These are phyloP conservation scores for Cryptoprocta ferox DNA, from an alignment of 2,797 vertebrate species.

Conservation along the genomic window DNA sequence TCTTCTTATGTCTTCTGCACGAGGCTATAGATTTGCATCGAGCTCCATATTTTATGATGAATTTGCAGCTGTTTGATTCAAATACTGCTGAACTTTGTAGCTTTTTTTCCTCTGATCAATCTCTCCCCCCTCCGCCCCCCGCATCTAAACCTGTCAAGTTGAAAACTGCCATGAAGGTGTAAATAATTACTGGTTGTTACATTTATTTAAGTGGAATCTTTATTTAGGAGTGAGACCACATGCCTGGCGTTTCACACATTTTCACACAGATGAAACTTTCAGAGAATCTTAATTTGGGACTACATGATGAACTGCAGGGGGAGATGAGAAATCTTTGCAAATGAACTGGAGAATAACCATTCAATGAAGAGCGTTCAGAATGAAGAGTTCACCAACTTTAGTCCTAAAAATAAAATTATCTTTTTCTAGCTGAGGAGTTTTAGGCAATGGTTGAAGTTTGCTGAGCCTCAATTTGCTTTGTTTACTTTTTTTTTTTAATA, in stretches of 20 bases:
- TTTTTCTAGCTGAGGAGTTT: neutral
- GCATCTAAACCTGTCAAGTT: neutral
- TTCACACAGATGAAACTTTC: neutral
- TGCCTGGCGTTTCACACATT: neutral
- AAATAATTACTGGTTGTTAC: slow-evolving; percentile 57
- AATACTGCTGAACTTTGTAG: neutral
- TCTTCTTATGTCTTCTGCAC: neutral
- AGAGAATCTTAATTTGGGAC: slow-evolving; percentile 57
- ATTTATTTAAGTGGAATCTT: slow-evolving; percentile 65
- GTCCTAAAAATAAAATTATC: neutral
- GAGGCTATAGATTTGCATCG: neutral
- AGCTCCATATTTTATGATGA: slow-evolving; percentile 31
- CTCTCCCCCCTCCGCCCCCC: neutral
- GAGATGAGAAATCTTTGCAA: slow-evolving; percentile 21
- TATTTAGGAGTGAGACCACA: neutral
- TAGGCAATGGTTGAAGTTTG: neutral
- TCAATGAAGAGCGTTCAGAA: neutral
- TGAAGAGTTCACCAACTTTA: neutral
- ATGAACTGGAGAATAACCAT: neutral
- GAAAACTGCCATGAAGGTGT: slow-evolving; percentile 13
- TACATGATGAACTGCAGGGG: neutral
- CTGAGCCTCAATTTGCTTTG: neutral
- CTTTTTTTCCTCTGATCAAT: neutral
- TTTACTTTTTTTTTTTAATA: neutral
- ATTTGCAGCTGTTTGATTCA: slow-evolving; percentile 34